These are phyloP conservation scores for Oceanodroma leucorhoa DNA, from an alignment of 2,797 vertebrate species.

Conservation along the genomic window DNA sequence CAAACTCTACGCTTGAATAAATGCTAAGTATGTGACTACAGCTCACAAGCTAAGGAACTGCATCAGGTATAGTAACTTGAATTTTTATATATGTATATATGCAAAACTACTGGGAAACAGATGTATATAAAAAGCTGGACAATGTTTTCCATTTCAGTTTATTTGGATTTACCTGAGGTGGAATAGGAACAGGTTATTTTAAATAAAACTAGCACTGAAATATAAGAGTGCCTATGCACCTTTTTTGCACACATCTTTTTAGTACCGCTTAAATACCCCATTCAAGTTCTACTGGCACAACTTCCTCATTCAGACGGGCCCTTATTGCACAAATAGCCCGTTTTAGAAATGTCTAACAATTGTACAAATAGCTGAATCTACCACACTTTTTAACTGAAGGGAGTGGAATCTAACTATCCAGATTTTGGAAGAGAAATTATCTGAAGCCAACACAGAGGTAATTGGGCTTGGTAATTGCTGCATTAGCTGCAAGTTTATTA, in stretches of 20 bases:
- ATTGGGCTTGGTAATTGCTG: slow-evolving; percentile 52
- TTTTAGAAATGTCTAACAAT: neutral
- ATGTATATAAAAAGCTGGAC: neutral
- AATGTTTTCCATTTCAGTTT: neutral
- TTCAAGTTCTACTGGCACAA: neutral
- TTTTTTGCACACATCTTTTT: neutral
- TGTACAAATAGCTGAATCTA: neutral
- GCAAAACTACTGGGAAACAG: neutral
- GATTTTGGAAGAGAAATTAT: slow-evolving; percentile 1
- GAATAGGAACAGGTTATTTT: neutral
- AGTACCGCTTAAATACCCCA: neutral
- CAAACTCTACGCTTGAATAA: neutral
- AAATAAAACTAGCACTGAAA: neutral
- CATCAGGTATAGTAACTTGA: neutral
- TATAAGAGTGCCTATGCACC: neutral
- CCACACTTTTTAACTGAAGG: neutral
- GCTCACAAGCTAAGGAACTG: neutral
- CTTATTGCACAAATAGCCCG: neutral
- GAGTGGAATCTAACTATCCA: neutral
- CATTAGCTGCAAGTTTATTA: slow-evolving; percentile 58
- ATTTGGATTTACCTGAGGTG: neutral
- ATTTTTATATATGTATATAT: neutral
- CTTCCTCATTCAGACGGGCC: neutral
- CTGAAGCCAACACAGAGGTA: slow-evolving; percentile 26
- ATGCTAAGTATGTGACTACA: neutral